Base-by-base conservation (phyloP, 2,888 invertebrate genomes). In the Doris montereyensis region DNA sequence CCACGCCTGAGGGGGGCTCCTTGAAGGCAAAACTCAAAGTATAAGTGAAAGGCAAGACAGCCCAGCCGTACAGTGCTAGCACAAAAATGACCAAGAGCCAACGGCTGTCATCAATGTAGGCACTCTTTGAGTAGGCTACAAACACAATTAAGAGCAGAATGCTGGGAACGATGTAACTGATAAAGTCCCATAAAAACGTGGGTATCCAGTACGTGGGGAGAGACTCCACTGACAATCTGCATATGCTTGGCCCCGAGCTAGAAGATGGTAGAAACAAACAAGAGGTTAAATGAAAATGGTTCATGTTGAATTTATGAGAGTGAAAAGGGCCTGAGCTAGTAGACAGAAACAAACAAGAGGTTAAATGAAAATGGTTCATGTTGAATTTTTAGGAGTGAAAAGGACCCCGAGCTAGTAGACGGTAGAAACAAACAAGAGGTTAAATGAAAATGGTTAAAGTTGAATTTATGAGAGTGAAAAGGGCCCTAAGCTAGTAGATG, bases 1-100 rank as follows among this genome's bases (percentile, higher is more conserved):
- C 94, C 90, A 95, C 96, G 10, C 96, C 96, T 0, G 95, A 93
- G 0, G 96, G 94, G 0, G 96, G 95, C 2, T 95, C 94, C 8
- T 92, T 92, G 89, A 96, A 96, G n/a, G 93, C 81, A 86, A 94
- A 94, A 2, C 95, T 94, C 74, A 93, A 91, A 8, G 95, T 85
- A 88, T 96, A 96, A 83, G 94, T 94, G 57, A 95, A 91, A 0
- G 96, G 96, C 81, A 96, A 89, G 89, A 94, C 94, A 0, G 95
- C 93, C 88, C 94, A 94, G 0, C 94, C 95, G 89, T 95, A 96
- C 70, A 95, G 87, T 76, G 95, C 86, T 71, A 96, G 88, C 21
- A 95, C 88, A 0, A 94, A 78, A 82, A 94, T 93, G 84, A 95
- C 91, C 41, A 86, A 68, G 0, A 84, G 86, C 8, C 87, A 84